Conservation (phyloP, 1,140 invertebrate species). For the Scaptomyza pallida region DNA sequence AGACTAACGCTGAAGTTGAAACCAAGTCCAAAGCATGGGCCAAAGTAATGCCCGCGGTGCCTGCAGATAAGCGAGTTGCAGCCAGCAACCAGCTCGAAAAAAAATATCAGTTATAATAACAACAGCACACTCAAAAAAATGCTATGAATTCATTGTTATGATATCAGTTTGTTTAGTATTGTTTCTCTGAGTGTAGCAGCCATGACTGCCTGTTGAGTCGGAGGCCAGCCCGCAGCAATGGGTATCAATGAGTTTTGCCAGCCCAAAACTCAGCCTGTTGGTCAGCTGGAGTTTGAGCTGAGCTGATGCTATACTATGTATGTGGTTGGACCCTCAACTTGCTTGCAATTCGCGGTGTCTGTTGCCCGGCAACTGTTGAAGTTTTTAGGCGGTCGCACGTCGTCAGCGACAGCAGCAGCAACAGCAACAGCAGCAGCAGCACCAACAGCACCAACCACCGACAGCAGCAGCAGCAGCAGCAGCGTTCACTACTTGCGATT, state of each 20-base stretch:
- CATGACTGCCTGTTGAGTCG: constrained; percentile 50
- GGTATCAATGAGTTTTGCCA: constrained; percentile 74
- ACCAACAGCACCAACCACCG: constrained; percentile 23
- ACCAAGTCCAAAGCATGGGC: neutral
- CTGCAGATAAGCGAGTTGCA: constrained; percentile 53
- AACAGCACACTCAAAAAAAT: constrained; percentile 16
- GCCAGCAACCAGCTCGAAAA: neutral
- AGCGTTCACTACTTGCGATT: constrained; percentile 81
- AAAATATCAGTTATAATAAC: constrained; percentile 6
- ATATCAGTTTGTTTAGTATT: no score
- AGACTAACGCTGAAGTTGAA: neutral
- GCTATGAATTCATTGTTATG: no score
- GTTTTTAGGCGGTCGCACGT: constrained; percentile 83
- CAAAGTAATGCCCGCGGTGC: constrained; percentile 51
- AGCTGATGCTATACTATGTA: no score
- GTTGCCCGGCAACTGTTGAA: constrained; percentile 75
- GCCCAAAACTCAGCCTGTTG: constrained; percentile 60
- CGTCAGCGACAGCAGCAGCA: constrained; percentile 66
- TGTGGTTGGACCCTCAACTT: constrained; percentile 15
- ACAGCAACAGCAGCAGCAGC: constrained; percentile 23
- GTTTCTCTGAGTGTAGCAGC: constrained; percentile 40
- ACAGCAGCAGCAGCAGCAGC: constrained; percentile 37
- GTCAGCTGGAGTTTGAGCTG: constrained; percentile 38
- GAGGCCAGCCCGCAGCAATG: constrained; percentile 45
- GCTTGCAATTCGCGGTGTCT: constrained; percentile 40